A percentile compares a stretch with the other conserved stretches of the same genome.
Evolutionary conservation across 2,888 invertebrate genomes (phyloP).

Genomic region (Oscheius sp.): DNA sequence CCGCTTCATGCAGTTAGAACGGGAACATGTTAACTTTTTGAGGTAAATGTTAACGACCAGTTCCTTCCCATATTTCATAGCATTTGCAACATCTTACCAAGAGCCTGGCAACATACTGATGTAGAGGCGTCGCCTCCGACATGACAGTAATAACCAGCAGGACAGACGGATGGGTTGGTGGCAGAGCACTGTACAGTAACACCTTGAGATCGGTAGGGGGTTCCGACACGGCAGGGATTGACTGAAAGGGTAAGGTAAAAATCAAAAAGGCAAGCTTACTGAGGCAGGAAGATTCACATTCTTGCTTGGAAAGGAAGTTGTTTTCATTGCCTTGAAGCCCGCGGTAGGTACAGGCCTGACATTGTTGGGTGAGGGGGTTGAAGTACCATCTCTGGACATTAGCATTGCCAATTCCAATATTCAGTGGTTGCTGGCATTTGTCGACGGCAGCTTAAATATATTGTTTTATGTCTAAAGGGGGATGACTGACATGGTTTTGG

Average conservation of each 20-base stretch:
- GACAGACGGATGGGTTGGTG: slow-evolving; percentile 59
- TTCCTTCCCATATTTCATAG: slow-evolving; percentile 2
- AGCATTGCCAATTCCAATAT: slow-evolving; percentile 69
- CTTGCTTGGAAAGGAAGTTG: slow-evolving; percentile 68
- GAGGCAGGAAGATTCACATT: slow-evolving; percentile 65
- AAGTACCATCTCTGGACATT: slow-evolving; percentile 73
- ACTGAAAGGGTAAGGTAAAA: slow-evolving; percentile 50
- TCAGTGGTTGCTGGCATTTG: slow-evolving; percentile 70
- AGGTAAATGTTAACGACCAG: slow-evolving; percentile 24
- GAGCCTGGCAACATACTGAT: slow-evolving; percentile 70
- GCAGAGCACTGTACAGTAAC: slow-evolving; percentile 70
- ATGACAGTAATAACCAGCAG: slow-evolving; percentile 72
- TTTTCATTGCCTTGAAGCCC: slow-evolving; percentile 68
- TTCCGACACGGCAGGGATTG: slow-evolving; percentile 70
- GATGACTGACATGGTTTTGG: slow-evolving; percentile 62
- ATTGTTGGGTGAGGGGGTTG: slow-evolving; percentile 68
- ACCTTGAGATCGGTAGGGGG: slow-evolving; percentile 69
- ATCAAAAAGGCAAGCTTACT: slow-evolving; percentile 33
- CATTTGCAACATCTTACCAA: slow-evolving; percentile 48
- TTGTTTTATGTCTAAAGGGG: not conserved
- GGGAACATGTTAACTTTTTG: slow-evolving; percentile 1
- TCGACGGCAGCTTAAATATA: slow-evolving; percentile 62
- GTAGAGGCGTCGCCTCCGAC: slow-evolving; percentile 66
- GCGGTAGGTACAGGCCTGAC: slow-evolving; percentile 67
- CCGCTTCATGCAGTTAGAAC: slow-evolving; percentile 24